Evolutionary conservation across 2,113 vertebrate genomes (phyloP), one percentile per base, ranked within the genome.

Genomic region (Hypomesus transpacificus): DNA sequence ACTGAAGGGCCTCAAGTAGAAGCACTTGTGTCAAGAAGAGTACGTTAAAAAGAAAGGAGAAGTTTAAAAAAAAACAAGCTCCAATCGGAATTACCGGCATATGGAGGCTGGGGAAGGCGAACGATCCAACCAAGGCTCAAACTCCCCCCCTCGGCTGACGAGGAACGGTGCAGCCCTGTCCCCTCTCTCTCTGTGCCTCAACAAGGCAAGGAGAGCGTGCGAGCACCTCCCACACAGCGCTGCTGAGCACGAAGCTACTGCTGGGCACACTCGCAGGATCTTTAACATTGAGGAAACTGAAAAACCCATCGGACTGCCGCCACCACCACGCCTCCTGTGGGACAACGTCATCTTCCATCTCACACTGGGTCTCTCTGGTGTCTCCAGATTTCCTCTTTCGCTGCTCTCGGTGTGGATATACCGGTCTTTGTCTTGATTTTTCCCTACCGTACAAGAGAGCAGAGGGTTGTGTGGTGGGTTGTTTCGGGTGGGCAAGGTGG

Each of bases 61-160:
- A 60, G 61, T 56, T 28, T 26, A 62, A 62, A 85, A 58, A 58
- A 72, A 82, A 77, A 82, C 80, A 18, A 86, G 88, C 89, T 88
- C 88, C 89, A 82, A 81, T 82, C 34, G 83, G 88, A 84, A 87
- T 88, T 86, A 84, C 82, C 84, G 81, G 87, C 79, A 77, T 82
- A 91, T 89, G 94, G 94, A 94, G 93, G 93, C 91, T 91, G 92
- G 91, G 89, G 93, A 91, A 93, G 86, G 85, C 70, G 52, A 84
- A 72, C 53, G 76, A 82, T 85, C 84, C 80, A 78, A 69, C 78
- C 71, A 79, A 82, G 85, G 88, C 88, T 88, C 82, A 85, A 72
- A 78, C 76, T 87, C 77, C 82, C 86, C 78, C 80, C 82, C 85
- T 78, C 86, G 80, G 91, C 90, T 87, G 91, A 91, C 89, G 90